phyloP scores from a whole-genome alignment of 1,140 invertebrate species.

The Oreohelix idahoensis region DNA sequence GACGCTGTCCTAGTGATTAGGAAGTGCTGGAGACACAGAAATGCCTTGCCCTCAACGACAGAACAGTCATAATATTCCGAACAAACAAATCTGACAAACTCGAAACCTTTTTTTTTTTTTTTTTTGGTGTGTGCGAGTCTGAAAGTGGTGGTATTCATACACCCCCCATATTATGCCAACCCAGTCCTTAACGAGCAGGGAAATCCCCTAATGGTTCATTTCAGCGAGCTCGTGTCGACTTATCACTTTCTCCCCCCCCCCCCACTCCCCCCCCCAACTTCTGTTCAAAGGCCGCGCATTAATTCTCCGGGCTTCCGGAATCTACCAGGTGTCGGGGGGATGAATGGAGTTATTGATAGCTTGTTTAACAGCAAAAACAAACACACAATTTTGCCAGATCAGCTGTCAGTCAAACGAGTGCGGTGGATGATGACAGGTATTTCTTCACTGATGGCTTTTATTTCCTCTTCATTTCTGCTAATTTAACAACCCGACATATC shows the following conservation, averaged over 20 bases:
- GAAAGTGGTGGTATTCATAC: too few relatives aligned
- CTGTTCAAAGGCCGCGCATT: conserved; percentile 15
- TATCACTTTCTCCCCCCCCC: conserved; percentile 4
- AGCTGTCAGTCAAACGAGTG: conserved; percentile 1
- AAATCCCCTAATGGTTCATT: conserved; percentile 4
- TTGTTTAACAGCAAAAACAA: conserved; percentile 14
- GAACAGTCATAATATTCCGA: too few relatives aligned
- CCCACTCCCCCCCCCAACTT: neutral
- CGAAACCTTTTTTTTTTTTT: too few relatives aligned
- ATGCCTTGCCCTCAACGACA: too few relatives aligned
- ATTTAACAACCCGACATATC: too few relatives aligned
- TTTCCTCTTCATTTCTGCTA: too few relatives aligned
- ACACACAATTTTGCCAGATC: neutral
- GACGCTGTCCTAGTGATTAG: too few relatives aligned
- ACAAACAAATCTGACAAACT: too few relatives aligned
- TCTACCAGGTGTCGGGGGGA: conserved; percentile 5
- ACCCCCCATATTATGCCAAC: too few relatives aligned
- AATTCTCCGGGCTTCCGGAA: neutral
- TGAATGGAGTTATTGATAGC: conserved; percentile 17
- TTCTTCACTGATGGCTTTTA: too few relatives aligned
- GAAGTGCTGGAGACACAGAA: too few relatives aligned
- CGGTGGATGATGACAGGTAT: neutral
- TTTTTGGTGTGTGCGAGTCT: too few relatives aligned
- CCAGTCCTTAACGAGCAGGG: neutral
- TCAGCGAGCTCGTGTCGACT: neutral